Percentiles rank a stretch among this genome's conserved stretches.
These are phyloP conservation scores for Glomeris marginata DNA, from an alignment of 2,888 invertebrate species.

Conservation along the genomic window DNA sequence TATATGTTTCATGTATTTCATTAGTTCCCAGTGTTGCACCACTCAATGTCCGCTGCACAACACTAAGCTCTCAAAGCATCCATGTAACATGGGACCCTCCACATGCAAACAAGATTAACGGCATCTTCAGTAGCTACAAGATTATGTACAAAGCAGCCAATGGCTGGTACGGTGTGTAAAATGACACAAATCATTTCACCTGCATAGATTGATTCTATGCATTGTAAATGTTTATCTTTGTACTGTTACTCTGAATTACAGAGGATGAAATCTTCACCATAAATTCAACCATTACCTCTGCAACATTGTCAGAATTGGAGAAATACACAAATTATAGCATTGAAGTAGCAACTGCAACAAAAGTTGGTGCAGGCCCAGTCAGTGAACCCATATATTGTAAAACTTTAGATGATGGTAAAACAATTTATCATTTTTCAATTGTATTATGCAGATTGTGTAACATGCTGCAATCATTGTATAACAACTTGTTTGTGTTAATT, in stretches of 20 bases:
- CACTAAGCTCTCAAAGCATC: slow-evolving; percentile 30
- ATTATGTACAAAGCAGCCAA: slow-evolving; percentile 42
- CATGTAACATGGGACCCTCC: slow-evolving; percentile 32
- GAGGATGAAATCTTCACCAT: neutral
- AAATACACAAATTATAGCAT: slow-evolving; percentile 13
- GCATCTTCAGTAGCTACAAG: slow-evolving; percentile 50
- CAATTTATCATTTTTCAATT: no score
- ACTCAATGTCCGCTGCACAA: slow-evolving; percentile 28
- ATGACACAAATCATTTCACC: neutral
- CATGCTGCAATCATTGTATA: neutral
- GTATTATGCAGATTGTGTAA: neutral
- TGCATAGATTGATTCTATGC: neutral
- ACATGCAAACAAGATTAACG: slow-evolving; percentile 30
- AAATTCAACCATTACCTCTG: neutral
- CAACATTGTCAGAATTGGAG: slow-evolving; percentile 9
- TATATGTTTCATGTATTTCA: neutral
- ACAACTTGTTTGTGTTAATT: neutral
- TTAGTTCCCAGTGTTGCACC: slow-evolving; percentile 34
- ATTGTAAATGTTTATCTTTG: neutral
- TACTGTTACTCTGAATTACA: neutral
- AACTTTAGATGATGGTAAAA: slow-evolving; percentile 8
- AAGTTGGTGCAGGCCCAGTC: slow-evolving; percentile 7
- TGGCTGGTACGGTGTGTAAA: slow-evolving; percentile 5
- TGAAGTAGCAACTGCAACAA: slow-evolving; percentile 10
- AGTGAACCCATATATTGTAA: slow-evolving; percentile 5